Evolutionary conservation across 1,140 invertebrate species (phyloP), one percentile per base, ranked within the genome.

Genomic region (Fragariocoptes setiger): DNA sequence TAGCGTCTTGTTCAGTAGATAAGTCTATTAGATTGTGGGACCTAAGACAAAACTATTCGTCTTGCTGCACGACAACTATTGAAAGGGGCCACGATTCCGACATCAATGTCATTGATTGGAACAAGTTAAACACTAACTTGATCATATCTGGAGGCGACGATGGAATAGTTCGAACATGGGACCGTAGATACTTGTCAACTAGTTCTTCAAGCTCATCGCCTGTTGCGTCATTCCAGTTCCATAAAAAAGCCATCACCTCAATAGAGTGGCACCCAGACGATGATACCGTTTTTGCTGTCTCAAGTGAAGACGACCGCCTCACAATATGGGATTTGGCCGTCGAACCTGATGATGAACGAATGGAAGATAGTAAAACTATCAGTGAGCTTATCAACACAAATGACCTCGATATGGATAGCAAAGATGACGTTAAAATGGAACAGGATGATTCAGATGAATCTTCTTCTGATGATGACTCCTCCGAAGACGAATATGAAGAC

Each of bases 91-190:
- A 99, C 57, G 61, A 72, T 39, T 70, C 67, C 46, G 92, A 99
- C 62, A 69, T 97, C 0, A 99, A 99, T 64, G 90, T 99, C 2
- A 82, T 99, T 47, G 76, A 74, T 46, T 99, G 92, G 92, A 97
- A 94, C 59, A 65, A 56, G 45, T 70, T 68, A 50, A 85, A 94
- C 55, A 57, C 65, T 25, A 74, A 74, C 3, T 79, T 86, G 50
- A 74, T 94, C 49, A 68, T 74, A 2, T 82, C 78, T 48, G 82
- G 77, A 53, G 86, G 88, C 42, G 92, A 99, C 62, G 92, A 99
- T 66, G 82, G 83, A 1, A 65, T 71, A 19, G 56, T 99, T 12
- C 74, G 79, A 54, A 67, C 97, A 22, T 99, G 92, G 92, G 90
- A 97, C 55, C 62, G 99, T 21, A 64, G 88, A 45, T 70, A 76